A percentile compares a stretch with the other conserved stretches of the same genome.
These are phyloP conservation scores for Apis dorsata DNA, from an alignment of 1,140 invertebrate genomes.

Conservation along the genomic window DNA sequence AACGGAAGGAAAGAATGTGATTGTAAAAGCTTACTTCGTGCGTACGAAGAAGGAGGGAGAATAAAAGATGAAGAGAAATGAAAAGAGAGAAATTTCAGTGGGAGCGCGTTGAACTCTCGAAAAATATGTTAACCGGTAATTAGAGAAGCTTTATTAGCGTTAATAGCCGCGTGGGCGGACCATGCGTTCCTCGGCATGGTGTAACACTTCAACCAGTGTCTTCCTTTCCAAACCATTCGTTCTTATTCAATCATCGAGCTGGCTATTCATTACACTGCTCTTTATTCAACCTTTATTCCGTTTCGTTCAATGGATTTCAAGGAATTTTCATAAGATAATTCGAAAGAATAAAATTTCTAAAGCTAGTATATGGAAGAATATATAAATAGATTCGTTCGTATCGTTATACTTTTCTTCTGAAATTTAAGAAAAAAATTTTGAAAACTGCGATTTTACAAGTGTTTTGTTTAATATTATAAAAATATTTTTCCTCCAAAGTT, in stretches of 20 bases:
- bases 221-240: constrained; percentile 6
- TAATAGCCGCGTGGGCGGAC: constrained; percentile 60
- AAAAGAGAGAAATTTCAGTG: constrained; percentile 15
- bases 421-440: no score
- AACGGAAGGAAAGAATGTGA: background rate
- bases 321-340: no score
- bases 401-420: no score
- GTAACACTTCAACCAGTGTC: constrained; percentile 32
- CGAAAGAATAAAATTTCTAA: no score
- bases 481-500: no score
- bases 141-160: constrained; percentile 57
- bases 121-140: constrained; percentile 53
- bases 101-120: constrained; percentile 50
- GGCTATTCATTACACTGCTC: background rate
- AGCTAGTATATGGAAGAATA: no score
- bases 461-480: no score
- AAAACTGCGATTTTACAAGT: background rate
- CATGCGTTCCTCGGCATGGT: constrained; percentile 45
- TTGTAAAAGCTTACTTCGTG: background rate
- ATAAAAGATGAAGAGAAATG: background rate
- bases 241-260: constrained; percentile 5
- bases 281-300: no score
- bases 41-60: background rate
- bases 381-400: no score
- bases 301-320: background rate